Base-by-base conservation (phyloP, 2,888 invertebrate species). In the Lasius fuliginosus region DNA sequence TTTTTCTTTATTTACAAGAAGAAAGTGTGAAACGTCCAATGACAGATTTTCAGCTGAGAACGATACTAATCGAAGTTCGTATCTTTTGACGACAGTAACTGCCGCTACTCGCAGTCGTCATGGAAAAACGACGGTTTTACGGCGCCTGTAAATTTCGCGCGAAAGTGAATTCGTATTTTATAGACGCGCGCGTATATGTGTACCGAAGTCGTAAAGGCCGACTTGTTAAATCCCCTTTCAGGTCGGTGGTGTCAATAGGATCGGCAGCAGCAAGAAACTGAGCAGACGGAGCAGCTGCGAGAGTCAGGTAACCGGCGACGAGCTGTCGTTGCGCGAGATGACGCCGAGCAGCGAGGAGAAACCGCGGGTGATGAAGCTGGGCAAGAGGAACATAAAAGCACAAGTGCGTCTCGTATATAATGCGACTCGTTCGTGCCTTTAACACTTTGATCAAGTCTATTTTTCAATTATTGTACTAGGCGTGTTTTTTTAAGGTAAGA, bases 381-480 rank as follows among this genome's bases (percentile, higher is more conserved):
- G 98, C 42, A 98, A 98, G 92, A 96, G 98, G 84, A 98, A 98
- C 94, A 98, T 98, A 86, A 98, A 98, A 94, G 98, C 98, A 4
- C 97, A 98, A 96, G 94, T 94, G 84, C 67, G 36, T 79, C 30
- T 11, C 18, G n/a, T 15, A 68, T 9, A 18, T 58, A 46, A 46
- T 12, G 12, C 42, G 56, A 49, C 49, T 30, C 40, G 30, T 56
- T 67, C 30, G 42, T 8, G 11, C 6, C 42, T 27, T 68, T 30
- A 42, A 33, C 23, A 58, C 42, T 60, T 69, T 23, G n/a, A 6
- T 42, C 12, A 23, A 9, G 8, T 12, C 23, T 27, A 36, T 58
- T 46, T 69, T 69, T 79, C 30, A n/a, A 60, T 12, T 12, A 15
- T 27, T n/a, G 6, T 23, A 23, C 23, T 23, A 23, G 23, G 23